Evolutionary conservation across 2,113 vertebrate species (phyloP).

Genomic region (Phoxinus phoxinus): DNA sequence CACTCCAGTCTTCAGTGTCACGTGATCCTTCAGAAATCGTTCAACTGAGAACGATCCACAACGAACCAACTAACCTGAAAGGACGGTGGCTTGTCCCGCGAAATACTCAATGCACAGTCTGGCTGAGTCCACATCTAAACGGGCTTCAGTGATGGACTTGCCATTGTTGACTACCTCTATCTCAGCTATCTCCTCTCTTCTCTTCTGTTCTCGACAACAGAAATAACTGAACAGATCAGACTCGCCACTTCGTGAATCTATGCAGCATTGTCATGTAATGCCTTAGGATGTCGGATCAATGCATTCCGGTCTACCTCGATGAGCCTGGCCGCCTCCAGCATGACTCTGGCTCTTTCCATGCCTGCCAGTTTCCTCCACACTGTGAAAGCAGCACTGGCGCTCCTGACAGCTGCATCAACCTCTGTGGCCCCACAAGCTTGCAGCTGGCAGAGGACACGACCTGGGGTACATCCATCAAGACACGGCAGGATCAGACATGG

Average conservation of each 20-base stretch:
- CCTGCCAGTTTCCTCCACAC: slow-evolving; percentile 89
- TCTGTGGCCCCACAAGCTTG: slow-evolving; percentile 84
- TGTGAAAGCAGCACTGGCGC: slow-evolving; percentile 83
- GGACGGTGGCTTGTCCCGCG: slow-evolving; percentile 83
- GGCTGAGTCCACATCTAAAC: slow-evolving; percentile 84
- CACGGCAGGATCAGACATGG: not conserved
- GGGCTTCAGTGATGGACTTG: slow-evolving; percentile 91
- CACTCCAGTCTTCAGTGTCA: not conserved
- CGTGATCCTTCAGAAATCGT: not conserved
- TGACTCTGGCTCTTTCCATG: slow-evolving; percentile 87
- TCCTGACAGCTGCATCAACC: slow-evolving; percentile 83
- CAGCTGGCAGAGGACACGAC: slow-evolving; percentile 86
- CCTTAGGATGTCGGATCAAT: not conserved
- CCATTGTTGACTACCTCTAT: slow-evolving; percentile 93
- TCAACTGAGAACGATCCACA: not conserved
- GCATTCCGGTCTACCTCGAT: slow-evolving; percentile 81
- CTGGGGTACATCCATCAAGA: slow-evolving; percentile 65
- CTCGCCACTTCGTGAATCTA: not conserved
- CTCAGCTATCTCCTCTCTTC: slow-evolving; percentile 85
- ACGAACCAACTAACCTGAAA: slow-evolving; percentile 80
- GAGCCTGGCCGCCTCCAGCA: slow-evolving; percentile 89
- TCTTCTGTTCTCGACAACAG: slow-evolving; percentile 69
- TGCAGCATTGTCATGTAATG: not conserved
- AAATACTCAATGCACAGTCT: slow-evolving; percentile 92
- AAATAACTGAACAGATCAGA: not conserved